Evolutionary conservation across 2,888 invertebrate species (phyloP).

Genomic region (Latrodectus hesperus): DNA sequence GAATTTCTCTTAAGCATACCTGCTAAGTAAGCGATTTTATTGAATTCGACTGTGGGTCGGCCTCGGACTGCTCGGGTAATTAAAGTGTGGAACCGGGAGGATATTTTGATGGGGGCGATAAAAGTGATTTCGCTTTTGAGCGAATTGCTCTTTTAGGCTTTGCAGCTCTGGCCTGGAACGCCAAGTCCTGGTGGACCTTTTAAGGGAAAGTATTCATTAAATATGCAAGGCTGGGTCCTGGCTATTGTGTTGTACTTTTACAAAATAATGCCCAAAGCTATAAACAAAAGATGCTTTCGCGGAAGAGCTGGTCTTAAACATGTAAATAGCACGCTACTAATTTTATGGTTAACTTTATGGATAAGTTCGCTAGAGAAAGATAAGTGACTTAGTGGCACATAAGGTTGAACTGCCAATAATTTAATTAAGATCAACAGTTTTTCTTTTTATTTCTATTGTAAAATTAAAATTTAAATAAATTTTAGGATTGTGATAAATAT

Average conservation of each 20-base stretch:
- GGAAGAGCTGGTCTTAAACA: neutral
- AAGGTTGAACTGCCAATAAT: no score
- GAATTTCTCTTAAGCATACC: slow-evolving; percentile 48
- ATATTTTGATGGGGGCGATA: slow-evolving; percentile 45
- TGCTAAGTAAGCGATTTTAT: slow-evolving; percentile 52
- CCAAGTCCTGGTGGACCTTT: neutral
- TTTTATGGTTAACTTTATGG: neutral
- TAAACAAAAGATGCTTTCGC: slow-evolving; percentile 15
- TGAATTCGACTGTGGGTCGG: slow-evolving; percentile 31
- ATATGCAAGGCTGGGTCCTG: slow-evolving; percentile 27
- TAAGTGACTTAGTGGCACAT: no score
- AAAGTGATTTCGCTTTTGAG: slow-evolving; percentile 46
- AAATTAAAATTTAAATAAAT: no score
- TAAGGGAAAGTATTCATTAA: slow-evolving; percentile 25
- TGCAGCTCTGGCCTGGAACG: neutral
- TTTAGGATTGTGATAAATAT: no score
- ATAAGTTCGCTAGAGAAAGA: no score
- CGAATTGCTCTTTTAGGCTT: slow-evolving; percentile 1
- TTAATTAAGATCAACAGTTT: no score
- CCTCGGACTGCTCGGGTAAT: slow-evolving; percentile 24
- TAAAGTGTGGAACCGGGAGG: slow-evolving; percentile 16
- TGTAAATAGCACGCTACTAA: slow-evolving; percentile 1
- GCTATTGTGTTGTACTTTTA: neutral
- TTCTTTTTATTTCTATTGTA: no score
- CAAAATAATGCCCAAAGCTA: slow-evolving; percentile 20